Percentiles rank a stretch among this genome's conserved stretches.
phyloP scores from a whole-genome alignment of 2,888 invertebrate species.

The Fragum sueziense region DNA sequence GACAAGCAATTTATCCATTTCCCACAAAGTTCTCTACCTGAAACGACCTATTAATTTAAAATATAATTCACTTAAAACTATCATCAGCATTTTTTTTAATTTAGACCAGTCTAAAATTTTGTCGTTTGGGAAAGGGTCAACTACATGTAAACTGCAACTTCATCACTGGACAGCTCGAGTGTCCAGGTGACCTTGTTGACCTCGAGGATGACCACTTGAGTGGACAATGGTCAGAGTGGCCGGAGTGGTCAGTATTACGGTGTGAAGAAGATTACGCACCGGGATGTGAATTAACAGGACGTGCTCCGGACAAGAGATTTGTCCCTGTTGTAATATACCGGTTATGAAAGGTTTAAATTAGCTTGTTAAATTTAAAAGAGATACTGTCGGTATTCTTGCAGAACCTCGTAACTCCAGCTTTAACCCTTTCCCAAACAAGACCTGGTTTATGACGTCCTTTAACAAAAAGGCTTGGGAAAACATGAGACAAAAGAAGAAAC shows the following conservation, averaged over 20 bases:
- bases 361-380: no score
- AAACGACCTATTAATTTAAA: no score
- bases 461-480: no score
- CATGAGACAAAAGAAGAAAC: no score
- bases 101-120: not conserved
- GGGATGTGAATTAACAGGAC: constrained; percentile 28
- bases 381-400: no score
- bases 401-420: no score
- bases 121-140: not conserved
- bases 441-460: no score
- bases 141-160: not conserved
- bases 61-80: no score
- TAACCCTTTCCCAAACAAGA: no score
- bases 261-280: constrained; percentile 18
- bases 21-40: no score
- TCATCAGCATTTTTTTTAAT: not conserved
- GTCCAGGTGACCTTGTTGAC: constrained; percentile 21
- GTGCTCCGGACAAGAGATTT: constrained; percentile 34
- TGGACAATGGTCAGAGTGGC: constrained; percentile 28
- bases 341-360: not conserved
- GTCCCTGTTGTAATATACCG: not conserved
- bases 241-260: constrained; percentile 11
- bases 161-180: not conserved
- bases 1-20: constrained; percentile 7
- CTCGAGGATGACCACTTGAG: constrained; percentile 3